These are phyloP conservation scores for Diuraphis noxia DNA, from an alignment of 1,140 invertebrate genomes.

Conservation along the genomic window DNA sequence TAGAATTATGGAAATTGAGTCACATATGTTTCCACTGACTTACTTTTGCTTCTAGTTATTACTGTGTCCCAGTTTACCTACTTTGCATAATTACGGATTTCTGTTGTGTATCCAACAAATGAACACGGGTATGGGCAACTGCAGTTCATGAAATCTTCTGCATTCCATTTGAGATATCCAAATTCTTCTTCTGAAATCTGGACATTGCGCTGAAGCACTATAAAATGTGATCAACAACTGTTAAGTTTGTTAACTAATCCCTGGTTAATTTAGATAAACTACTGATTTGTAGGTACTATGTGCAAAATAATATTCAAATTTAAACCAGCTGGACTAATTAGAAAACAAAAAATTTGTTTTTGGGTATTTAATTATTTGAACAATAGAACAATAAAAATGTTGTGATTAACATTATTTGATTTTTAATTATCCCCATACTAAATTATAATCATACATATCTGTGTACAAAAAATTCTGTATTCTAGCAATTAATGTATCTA, in stretches of 20 bases:
- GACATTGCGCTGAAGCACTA: conserved; percentile 50
- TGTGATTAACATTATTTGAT: too few relatives aligned
- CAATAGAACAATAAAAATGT: neutral
- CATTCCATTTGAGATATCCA: conserved; percentile 50
- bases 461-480: too few relatives aligned
- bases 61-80: neutral
- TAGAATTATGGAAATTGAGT: neutral
- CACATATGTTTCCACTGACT: neutral
- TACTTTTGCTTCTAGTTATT: neutral
- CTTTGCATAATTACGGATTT: conserved; percentile 12
- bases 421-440: too few relatives aligned
- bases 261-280: neutral
- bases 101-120: conserved; percentile 52
- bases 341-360: neutral
- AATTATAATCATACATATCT: too few relatives aligned
- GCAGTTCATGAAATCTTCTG: conserved; percentile 54
- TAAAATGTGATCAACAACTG: neutral
- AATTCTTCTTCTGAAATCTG: conserved; percentile 27
- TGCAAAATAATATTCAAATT: neutral
- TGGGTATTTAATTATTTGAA: too few relatives aligned
- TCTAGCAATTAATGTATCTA: too few relatives aligned
- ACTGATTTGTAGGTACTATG: neutral
- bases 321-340: neutral
- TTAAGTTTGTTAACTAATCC: neutral
- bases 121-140: conserved; percentile 53